phyloP scores from a whole-genome alignment of 2,888 invertebrate species.

The Punctoribates punctum region DNA sequence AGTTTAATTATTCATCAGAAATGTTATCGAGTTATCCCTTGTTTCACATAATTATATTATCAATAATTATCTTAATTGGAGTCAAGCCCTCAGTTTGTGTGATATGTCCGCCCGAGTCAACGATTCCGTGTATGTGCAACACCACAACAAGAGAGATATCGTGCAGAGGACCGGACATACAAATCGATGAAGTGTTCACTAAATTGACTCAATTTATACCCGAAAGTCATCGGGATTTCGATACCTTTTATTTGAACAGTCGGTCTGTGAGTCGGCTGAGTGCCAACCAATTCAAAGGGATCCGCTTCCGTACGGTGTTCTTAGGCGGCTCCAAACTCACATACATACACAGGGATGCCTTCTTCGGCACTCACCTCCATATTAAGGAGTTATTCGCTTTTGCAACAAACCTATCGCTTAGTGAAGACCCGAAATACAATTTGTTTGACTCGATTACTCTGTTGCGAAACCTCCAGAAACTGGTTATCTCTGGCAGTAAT shows the following conservation, averaged over 20 bases:
- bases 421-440: not conserved
- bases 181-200: not conserved
- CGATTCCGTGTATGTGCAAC: slow-evolving; percentile 34
- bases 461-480: slow-evolving; percentile 24
- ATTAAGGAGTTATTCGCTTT: slow-evolving; percentile 24
- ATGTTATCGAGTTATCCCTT: no score
- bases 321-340: slow-evolving; percentile 35
- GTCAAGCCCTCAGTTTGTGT: not conserved
- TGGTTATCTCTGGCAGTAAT: slow-evolving; percentile 33
- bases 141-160: slow-evolving; percentile 26
- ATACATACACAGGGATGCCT: slow-evolving; percentile 32
- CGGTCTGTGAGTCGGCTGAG: slow-evolving; percentile 31
- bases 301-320: slow-evolving; percentile 17
- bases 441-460: slow-evolving; percentile 30
- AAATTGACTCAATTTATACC: slow-evolving; percentile 5
- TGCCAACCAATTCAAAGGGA: slow-evolving; percentile 13
- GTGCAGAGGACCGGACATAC: slow-evolving; percentile 15
- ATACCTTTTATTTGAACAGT: slow-evolving; percentile 36
- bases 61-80: not conserved
- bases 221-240: not conserved
- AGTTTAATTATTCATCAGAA: no score
- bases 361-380: slow-evolving; percentile 28
- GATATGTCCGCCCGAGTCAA: not conserved
- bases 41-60: no score
- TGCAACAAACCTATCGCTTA: slow-evolving; percentile 21